A percentile compares a stretch with the other conserved stretches of the same genome.
Conservation (phyloP, 1,140 invertebrate genomes). For the Drosophila kanapiae region DNA sequence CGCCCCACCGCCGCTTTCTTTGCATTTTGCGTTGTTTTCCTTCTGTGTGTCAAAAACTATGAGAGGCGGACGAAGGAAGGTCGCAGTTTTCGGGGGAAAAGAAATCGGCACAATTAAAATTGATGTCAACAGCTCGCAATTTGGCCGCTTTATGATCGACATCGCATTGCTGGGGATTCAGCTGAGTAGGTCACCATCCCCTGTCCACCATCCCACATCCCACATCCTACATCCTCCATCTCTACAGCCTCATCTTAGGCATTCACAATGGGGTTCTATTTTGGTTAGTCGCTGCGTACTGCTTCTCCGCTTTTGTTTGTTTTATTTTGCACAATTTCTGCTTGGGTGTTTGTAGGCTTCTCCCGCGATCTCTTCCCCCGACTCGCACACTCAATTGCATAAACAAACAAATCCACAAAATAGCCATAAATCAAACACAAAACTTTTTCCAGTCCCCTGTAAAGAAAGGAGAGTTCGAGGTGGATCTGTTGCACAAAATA, state of each 20-base stretch:
- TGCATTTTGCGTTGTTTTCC: slow-evolving; percentile 31
- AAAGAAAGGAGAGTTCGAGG: slow-evolving; percentile 31
- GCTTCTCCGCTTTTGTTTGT: slow-evolving; percentile 26
- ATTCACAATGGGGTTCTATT: slow-evolving; percentile 25
- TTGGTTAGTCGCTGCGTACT: slow-evolving; percentile 21
- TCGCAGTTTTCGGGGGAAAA: slow-evolving; percentile 28
- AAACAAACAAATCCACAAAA: slow-evolving; percentile 72
- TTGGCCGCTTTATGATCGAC: slow-evolving; percentile 65
- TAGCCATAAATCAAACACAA: slow-evolving; percentile 67
- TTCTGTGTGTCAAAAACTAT: slow-evolving; percentile 59
- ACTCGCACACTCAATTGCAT: slow-evolving; percentile 57
- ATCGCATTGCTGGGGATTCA: slow-evolving; percentile 30
- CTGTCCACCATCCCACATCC: background rate
- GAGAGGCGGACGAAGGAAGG: slow-evolving; percentile 44
- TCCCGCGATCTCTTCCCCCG: slow-evolving; percentile 3
- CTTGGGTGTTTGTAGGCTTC: slow-evolving; percentile 2
- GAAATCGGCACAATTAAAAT: slow-evolving; percentile 75
- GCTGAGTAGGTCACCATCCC: slow-evolving; percentile 19
- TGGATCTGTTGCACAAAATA: slow-evolving; percentile 5
- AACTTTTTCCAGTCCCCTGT: slow-evolving; percentile 41
- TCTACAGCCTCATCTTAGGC: slow-evolving; percentile 5
- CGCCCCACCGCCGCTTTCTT: background rate
- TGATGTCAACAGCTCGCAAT: slow-evolving; percentile 75
- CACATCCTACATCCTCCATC: background rate
- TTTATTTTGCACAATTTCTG: slow-evolving; percentile 50